Base-by-base conservation (phyloP, 2,888 invertebrate species). In the Tineola bisselliella region DNA sequence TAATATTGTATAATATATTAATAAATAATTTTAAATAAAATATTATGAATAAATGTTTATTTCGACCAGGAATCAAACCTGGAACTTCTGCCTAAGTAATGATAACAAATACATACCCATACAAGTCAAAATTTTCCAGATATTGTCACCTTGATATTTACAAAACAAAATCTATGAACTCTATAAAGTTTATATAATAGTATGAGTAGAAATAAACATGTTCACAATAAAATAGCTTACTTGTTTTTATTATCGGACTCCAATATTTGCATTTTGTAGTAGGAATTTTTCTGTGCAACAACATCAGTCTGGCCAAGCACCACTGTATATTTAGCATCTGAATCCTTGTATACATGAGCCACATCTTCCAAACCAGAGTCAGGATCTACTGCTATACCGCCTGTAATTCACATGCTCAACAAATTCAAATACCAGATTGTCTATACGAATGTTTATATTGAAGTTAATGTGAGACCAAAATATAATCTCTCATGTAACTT, bases 361-460 rank as follows among this genome's bases (percentile, higher is more conserved):
- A 77, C 76, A 67, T 94, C 90, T 62, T 91, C 93, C 10, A 97
- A 75, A 0, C 91, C 92, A 17, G 95, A 96, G 43, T 95, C 96
- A 0, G 98, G 97, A 81, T 99, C 99, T 0, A 99, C 97, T 0
- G 95, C 95, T 0, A 92, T 91, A 0, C 98, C 98, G 61, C 91
- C 92, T 86, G 63, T 0, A 52, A 52, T 25, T 25, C 25, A 25
- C 25, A 25, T 25, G 25, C 4, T 25, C 6, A 25, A 25, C 6
- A 6, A 13, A 44, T 44, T 44, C 25, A 25, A 25, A 25, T 25
- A 25, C 6, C 25, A 25, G 2, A 25, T 25, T 25, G 12, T 4
- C n/a, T 8, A n/a, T 4, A n/a, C 5, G n/a, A n/a, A n/a, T n/a
- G n/a, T n/a, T n/a, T n/a, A n/a, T n/a, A n/a, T n/a, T n/a, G n/a